These are phyloP conservation scores for Sarcophaga subvicina DNA, from an alignment of 2,888 invertebrate species.

Conservation along the genomic window DNA sequence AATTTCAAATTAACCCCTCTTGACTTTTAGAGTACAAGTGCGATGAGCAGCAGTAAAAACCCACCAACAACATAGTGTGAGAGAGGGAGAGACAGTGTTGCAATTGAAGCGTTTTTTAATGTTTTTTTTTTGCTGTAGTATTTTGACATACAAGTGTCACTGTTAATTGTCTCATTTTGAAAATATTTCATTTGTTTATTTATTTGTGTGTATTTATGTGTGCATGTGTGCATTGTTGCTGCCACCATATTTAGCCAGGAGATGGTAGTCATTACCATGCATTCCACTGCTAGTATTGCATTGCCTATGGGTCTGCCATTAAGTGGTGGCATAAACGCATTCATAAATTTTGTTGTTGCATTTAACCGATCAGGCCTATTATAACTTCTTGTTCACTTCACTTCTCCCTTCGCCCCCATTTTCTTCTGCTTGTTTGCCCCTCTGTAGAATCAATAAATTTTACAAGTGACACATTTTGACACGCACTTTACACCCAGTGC, in stretches of 20 bases:
- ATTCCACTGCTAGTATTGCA: too few relatives aligned
- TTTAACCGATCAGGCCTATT: background rate
- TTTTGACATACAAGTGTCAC: slow-evolving; percentile 68
- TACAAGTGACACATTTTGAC: slow-evolving; percentile 69
- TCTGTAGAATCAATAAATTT: slow-evolving; percentile 65
- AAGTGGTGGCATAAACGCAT: background rate
- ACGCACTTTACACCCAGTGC: slow-evolving; percentile 66
- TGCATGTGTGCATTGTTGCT: background rate
- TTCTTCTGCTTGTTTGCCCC: background rate
- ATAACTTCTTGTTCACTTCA: background rate
- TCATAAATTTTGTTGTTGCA: slow-evolving; percentile 11
- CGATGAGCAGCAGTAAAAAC: too few relatives aligned
- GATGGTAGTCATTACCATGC: background rate
- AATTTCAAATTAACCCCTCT: slow-evolving; percentile 54
- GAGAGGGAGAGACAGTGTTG: too few relatives aligned
- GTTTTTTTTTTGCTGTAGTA: slow-evolving; percentile 34
- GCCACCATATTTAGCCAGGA: background rate
- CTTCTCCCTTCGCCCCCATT: background rate
- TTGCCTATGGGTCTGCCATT: background rate
- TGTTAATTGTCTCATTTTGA: slow-evolving; percentile 66
- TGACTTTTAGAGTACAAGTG: too few relatives aligned
- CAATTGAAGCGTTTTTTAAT: background rate
- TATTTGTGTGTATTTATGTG: background rate
- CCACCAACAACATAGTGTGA: too few relatives aligned
- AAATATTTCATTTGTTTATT: slow-evolving; percentile 22